phyloP scores from a whole-genome alignment of 2,113 vertebrate genomes.

The Centropus bengalensis region DNA sequence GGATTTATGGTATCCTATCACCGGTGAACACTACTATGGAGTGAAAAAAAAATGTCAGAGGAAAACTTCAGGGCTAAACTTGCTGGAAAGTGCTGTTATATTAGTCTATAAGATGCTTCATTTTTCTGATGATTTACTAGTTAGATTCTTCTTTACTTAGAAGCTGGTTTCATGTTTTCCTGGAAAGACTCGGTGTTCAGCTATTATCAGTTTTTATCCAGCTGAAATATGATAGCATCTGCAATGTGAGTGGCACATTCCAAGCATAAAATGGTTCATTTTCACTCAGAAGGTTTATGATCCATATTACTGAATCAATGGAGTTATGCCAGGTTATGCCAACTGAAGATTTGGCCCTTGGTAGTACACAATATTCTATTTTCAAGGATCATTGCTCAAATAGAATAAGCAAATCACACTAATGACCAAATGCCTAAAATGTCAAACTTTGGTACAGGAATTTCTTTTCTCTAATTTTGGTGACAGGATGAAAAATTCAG shows the following conservation, averaged over 20 bases:
- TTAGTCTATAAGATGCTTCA: neutral
- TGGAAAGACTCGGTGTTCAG: neutral
- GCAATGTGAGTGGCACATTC: neutral
- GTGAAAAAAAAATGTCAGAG: neutral
- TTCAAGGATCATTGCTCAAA: constrained; percentile 31
- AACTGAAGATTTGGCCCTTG: constrained; percentile 16
- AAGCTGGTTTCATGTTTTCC: neutral
- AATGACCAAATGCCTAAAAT: neutral
- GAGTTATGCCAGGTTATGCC: neutral
- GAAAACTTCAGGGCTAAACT: neutral
- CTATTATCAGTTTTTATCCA: neutral
- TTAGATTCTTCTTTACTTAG: neutral
- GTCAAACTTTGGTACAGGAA: neutral
- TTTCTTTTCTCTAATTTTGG: neutral
- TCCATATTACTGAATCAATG: neutral
- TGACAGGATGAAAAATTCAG: neutral
- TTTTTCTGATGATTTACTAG: neutral
- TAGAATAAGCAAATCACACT: neutral
- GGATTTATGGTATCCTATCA: constrained; percentile 21
- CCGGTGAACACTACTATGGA: neutral
- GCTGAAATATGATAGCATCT: neutral
- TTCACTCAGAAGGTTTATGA: constrained; percentile 1
- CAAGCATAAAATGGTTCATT: neutral
- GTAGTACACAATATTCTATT: neutral
- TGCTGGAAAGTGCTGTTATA: neutral